phyloP scores from a whole-genome alignment of 2,113 vertebrate genomes.

The Picathartes gymnocephalus region DNA sequence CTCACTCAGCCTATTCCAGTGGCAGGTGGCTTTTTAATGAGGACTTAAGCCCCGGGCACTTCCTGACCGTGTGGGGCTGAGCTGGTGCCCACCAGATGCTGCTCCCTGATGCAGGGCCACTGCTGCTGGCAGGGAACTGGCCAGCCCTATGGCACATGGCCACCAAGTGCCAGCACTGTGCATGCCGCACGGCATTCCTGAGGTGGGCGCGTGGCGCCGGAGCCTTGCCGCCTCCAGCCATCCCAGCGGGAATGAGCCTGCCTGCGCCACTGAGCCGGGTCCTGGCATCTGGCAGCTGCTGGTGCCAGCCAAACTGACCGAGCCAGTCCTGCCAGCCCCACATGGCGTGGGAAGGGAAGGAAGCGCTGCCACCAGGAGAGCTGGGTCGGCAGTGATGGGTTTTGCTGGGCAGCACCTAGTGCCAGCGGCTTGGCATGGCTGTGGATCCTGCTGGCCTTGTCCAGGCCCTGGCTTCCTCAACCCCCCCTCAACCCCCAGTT shows the following conservation, averaged over 20 bases:
- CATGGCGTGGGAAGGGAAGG: background rate
- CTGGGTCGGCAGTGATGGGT: background rate
- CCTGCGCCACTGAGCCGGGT: background rate
- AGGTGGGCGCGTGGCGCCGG: background rate
- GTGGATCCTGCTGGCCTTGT: background rate
- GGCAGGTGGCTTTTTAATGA: background rate
- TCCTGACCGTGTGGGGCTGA: accelerated
- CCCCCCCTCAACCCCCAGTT: accelerated
- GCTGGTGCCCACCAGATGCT: background rate
- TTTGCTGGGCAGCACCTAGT: background rate
- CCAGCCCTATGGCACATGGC: accelerated
- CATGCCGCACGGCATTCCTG: accelerated
- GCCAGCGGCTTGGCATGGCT: background rate
- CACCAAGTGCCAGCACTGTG: background rate
- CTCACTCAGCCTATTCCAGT: background rate
- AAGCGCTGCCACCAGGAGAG: accelerated
- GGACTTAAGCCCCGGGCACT: background rate
- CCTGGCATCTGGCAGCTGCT: background rate
- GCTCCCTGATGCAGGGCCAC: background rate
- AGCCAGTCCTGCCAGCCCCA: background rate
- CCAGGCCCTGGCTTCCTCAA: background rate
- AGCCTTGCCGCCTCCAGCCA: background rate
- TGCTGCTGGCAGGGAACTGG: background rate
- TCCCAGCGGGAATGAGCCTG: background rate
- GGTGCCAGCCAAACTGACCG: background rate